Base-by-base conservation (phyloP, 92 coral and sea anemone species). In the Porites rus region DNA sequence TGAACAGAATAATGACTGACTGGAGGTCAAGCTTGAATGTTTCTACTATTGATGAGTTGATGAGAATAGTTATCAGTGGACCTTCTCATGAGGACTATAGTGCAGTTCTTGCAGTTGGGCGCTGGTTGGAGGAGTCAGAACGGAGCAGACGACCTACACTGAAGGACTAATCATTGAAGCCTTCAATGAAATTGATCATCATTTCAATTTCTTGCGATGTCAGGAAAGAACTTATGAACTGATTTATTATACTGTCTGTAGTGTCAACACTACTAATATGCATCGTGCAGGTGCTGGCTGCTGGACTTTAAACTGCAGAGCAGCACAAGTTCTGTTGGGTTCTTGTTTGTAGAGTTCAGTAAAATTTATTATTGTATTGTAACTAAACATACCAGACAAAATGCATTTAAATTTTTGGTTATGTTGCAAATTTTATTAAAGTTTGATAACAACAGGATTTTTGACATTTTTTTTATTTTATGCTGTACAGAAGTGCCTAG, bases 31-130 rank as follows among this genome's bases (percentile, higher is more conserved):
- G 50, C 81, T 65, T 81, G 71, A 54, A 81, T 80, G 82, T 80
- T 52, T 75, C 86, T 46, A 81, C 82, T 58, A 20, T 81, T 74
- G 82, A 88, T 62, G 81, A 65, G 16, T 69, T 88, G 86, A 73
- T 88, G 81, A 81, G 77, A 58, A 81, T 88, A 74, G 82, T 87
- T 58, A 65, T 88, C 77, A 74, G 70, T 88, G 91, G 91, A 63
- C 86, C 86, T 65, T 84, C 82, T 19, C 67, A 21, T 64, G 88
- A 84, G 75, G 67, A 84, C 82, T 86, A 76, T 77, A 72, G 72
- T 79, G 75, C 74, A 79, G 75, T 79, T 79, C 87, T 83, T 72
- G 79, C 79, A 83, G 72, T 83, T 31, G 87, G 87, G 72, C 72
- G 18, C 79, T 83, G 79, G 87, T 61, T 83, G 87, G 72, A 83